These are phyloP conservation scores for Drosophila limbata DNA, from an alignment of 2,888 invertebrate genomes.

Conservation along the genomic window DNA sequence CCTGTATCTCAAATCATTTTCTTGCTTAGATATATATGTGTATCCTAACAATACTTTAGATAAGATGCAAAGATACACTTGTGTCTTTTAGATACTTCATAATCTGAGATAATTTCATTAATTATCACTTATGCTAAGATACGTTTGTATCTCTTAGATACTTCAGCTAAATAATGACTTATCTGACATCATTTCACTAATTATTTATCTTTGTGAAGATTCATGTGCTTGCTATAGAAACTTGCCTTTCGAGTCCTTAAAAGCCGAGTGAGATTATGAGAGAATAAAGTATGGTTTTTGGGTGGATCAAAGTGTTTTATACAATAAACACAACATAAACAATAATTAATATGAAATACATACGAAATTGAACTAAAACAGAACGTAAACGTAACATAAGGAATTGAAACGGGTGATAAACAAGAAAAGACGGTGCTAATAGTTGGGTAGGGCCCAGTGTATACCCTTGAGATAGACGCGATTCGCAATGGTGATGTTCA, in stretches of 20 bases:
- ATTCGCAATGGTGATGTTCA: slow-evolving; percentile 86
- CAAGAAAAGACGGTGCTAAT: slow-evolving; percentile 18
- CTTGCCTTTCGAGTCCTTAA: too few species aligned
- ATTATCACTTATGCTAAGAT: too few species aligned
- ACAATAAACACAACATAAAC: slow-evolving; percentile 24
- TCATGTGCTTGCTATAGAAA: too few species aligned
- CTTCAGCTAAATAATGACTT: not conserved
- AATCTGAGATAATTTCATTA: too few species aligned
- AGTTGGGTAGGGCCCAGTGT: slow-evolving; percentile 63
- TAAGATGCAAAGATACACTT: too few species aligned
- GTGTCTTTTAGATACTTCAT: too few species aligned
- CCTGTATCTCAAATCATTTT: too few species aligned
- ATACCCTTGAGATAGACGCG: slow-evolving; percentile 92
- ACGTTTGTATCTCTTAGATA: not conserved
- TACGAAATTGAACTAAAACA: slow-evolving; percentile 13
- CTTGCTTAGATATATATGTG: not conserved
- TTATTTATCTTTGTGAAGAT: too few species aligned
- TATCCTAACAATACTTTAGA: too few species aligned
- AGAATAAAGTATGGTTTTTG: slow-evolving; percentile 2
- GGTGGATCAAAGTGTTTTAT: slow-evolving; percentile 62
- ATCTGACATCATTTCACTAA: too few species aligned
- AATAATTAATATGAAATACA: slow-evolving; percentile 22
- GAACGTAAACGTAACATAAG: slow-evolving; percentile 18
- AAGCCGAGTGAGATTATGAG: not conserved
- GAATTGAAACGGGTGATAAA: slow-evolving; percentile 6